Evolutionary conservation across 2,113 vertebrate species (phyloP), one percentile per base, ranked within the genome.

Genomic region (Cottus gobio): DNA sequence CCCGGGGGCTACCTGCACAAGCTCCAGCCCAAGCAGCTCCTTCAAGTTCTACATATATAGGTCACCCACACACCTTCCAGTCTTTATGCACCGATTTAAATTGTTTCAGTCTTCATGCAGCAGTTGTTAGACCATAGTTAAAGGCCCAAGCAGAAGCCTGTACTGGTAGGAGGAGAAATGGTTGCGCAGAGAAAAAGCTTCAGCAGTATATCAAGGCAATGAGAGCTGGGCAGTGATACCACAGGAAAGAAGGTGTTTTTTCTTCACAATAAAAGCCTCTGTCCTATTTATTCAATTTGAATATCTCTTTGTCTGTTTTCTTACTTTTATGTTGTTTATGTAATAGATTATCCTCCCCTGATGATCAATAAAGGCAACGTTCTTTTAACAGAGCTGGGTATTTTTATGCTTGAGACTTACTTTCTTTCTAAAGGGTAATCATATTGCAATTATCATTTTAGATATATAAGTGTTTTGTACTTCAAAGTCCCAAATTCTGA

Each of bases 211-310:
- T 92, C 76, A 89, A 89, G 73, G 70, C 83, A 71, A 56, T 22
- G 60, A 74, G 48, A 86, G 71, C 80, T 52, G 61, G 24, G 74
- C 60, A 58, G 20, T 30, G 63, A 67, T 60, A 64, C 42, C 10
- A 85, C 48, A 66, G 52, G 80, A 58, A 88, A 76, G 42, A 34
- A 15, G 36, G 12, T 6, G 5, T 61, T 22, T 26, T 31, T 2
- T 69, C 46, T 91, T 85, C 87, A 92, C 42, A 92, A 90, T 91
- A 93, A 91, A 87, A 91, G 87, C 83, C 20, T 48, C 54, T 10
- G 3, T 24, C 18, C 7, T 57, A 11, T 15, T 42, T 18, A 9
- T 13, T 54, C 1, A 5, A 30, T 42, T 67, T n/a, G 34, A 46
- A 16, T 26, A 26, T 2, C 15, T 62, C 15, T 31, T 60, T 3